phyloP scores from a whole-genome alignment of 2,797 vertebrate species.

The Tinamus major region DNA sequence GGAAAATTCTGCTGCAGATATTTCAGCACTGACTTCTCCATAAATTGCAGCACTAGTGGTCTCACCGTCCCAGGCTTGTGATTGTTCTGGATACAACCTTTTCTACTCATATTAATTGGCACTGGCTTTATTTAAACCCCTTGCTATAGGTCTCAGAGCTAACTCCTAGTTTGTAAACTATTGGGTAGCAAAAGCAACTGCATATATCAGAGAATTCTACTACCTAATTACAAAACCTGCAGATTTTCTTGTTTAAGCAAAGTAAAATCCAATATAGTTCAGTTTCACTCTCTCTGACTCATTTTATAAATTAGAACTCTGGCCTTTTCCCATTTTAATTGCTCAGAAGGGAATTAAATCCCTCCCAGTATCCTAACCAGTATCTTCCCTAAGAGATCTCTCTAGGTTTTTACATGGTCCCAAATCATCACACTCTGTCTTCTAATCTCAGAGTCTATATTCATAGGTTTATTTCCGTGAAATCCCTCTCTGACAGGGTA shows the following conservation, averaged over 20 bases:
- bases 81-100: not conserved
- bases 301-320: constrained; percentile 21
- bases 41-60: accelerated
- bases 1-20: constrained; percentile 18
- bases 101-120: constrained; percentile 33
- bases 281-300: not conserved
- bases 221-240: constrained; percentile 16
- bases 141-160: not conserved
- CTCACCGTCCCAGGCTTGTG: not conserved
- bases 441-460: constrained; percentile 36
- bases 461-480: constrained; percentile 18
- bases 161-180: constrained; percentile 41
- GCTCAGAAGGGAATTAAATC: constrained; percentile 42
- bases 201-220: constrained; percentile 25
- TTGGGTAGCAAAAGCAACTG: constrained; percentile 16
- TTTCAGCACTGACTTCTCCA: not conserved
- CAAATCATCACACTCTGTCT: not conserved
- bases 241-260: constrained; percentile 39
- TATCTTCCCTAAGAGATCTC: constrained; percentile 32
- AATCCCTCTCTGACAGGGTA: not conserved
- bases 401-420: constrained; percentile 7
- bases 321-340: constrained; percentile 53
- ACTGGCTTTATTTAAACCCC: not conserved
- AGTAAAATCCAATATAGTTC: constrained; percentile 30
- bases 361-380: constrained; percentile 24